Evolutionary conservation across 30 jellyfish, hydroid and myxozoan genomes (phyloP), one percentile per base, ranked within the genome.

Genomic region (Turritopsis dohrnii): DNA sequence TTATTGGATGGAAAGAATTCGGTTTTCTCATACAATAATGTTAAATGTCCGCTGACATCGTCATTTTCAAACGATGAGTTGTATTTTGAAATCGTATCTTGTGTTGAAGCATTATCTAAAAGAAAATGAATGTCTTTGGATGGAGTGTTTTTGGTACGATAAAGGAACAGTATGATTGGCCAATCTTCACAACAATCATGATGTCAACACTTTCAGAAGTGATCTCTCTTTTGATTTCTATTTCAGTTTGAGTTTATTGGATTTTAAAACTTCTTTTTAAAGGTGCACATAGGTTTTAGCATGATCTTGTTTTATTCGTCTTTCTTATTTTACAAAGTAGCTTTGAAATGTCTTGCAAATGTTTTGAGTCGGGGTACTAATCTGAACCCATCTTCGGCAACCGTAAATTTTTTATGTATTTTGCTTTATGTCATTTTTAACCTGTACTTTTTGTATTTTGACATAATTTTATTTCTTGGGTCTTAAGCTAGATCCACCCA

Each of bases 31-130:
- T 74, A 74, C 60, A 74, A 26, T n/a, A 28, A 74, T 74, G 71
- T 74, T 41, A 74, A 74, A 74, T 74, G 83, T 23, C 83, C 83
- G 26, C 27, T 74, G 41, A 74, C 77, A 69, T 41, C 60, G 13
- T 3, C 60, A 41, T 41, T 41, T 41, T 41, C 60, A 13, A 41
- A 41, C 13, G 60, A 41, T 41, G 60, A 41, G 5, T 41, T 41
- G 13, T 69, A 69, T 27, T n/a, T 7, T 69, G 31, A 69, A 69
- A 27, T 69, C 19, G 77, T 69, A 1, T n/a, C 77, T 23, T 69
- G 77, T 69, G 77, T 69, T 69, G 31, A 69, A 69, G 77, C 77
- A n/a, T 17, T 69, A n/a, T 8, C 30, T 17, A 69, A 66, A 26
- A 54, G 72, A 54, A 69, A 27, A n/a, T 23, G 30, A 69, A 7